Evolutionary conservation across 2,888 invertebrate species (phyloP), one percentile per base, ranked within the genome.

Genomic region (Therioaphis trifolii): DNA sequence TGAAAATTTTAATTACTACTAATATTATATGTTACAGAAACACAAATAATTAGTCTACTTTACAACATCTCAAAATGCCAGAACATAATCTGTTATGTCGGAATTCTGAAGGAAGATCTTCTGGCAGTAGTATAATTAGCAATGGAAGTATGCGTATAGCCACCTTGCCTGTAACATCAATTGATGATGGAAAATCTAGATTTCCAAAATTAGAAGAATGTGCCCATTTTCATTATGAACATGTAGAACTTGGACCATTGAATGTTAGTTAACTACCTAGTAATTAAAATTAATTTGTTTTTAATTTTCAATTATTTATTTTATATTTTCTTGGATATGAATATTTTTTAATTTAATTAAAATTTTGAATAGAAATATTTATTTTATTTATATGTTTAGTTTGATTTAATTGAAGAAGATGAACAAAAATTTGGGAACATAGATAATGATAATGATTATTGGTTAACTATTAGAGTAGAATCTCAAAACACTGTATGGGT

Each of bases 191-290:
- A 63, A 85, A 85, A 61, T 92, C 93, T 86, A 91, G 94, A 82
- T 95, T 96, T 90, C 95, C 95, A 78, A 94, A 95, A 88, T 91
- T 98, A 85, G 97, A 97, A 89, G 98, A 98, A 88, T 99, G 98
- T 90, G 98, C 98, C 7, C 99, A 99, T 89, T 99, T 99, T 90
- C 99, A 99, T 90, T 99, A 98, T 90, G 98, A 98, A 88, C 92
- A 95, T 86, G 97, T 98, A 24, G 94, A 96, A 86, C 91, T 98
- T 86, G 94, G 95, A n/a, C 93, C 93, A 0, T 90, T 93, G 76
- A 90, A 91, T 90, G 92, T 92, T 88, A 87, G 87, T 86, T 35
- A 46, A 35, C 46, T 43, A 69, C 43, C n/a, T n/a, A n/a, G n/a
- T 66, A 18, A 52, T 18, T 29, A 29, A 52, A 43, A 43, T 29